phyloP scores from a whole-genome alignment of 2,888 invertebrate genomes.

The Tiphia femorata region DNA sequence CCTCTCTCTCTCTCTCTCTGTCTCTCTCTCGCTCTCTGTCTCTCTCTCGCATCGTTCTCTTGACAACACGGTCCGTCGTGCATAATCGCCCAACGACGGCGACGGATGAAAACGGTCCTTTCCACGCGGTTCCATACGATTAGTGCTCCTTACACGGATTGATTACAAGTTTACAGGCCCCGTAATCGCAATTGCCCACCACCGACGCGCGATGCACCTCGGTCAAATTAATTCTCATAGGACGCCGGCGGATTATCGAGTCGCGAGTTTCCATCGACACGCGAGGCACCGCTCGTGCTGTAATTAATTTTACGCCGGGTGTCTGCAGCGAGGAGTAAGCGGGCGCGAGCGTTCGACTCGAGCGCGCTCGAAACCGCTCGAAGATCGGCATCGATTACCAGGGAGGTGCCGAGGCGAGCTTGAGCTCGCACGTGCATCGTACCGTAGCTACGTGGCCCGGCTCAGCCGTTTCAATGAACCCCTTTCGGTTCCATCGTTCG shows the following conservation, averaged over 20 bases:
- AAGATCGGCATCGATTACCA: conserved; percentile 42
- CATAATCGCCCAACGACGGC: no score
- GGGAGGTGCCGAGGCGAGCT: conserved; percentile 15
- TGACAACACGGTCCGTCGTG: no score
- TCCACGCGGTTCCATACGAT: no score
- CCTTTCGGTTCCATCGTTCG: no score
- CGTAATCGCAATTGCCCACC: conserved; percentile 28
- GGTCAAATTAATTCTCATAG: conserved; percentile 23
- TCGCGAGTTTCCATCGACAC: conserved; percentile 33
- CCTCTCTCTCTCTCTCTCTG: no score
- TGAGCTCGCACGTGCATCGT: conserved; percentile 19
- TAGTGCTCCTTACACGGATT: neutral
- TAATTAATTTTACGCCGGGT: conserved; percentile 52
- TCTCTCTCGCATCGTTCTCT: no score
- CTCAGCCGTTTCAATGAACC: no score
- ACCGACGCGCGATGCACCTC: no score
- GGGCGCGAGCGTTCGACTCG: conserved; percentile 28
- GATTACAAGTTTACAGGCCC: conserved; percentile 3
- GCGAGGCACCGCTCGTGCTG: conserved; percentile 35
- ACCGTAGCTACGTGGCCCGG: neutral
- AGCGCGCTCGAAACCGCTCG: conserved; percentile 14
- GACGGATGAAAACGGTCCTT: no score
- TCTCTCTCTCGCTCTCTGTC: no score
- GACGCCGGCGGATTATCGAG: conserved; percentile 6
- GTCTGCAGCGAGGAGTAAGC: conserved; percentile 16